Percentiles rank a stretch among this genome's conserved stretches.
phyloP scores from a whole-genome alignment of 2,888 invertebrate species.

The Gari tellinella region DNA sequence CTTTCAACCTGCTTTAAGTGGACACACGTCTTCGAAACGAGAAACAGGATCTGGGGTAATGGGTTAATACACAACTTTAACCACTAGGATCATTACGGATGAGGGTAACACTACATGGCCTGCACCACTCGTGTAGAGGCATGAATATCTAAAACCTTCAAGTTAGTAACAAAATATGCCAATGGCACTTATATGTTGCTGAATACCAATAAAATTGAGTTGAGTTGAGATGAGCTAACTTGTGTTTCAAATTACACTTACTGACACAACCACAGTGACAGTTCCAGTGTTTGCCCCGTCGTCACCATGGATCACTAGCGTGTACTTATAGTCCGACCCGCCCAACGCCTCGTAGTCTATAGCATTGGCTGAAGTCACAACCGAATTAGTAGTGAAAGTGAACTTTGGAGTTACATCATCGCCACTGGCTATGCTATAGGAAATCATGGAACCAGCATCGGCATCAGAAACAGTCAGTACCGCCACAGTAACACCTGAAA shows the following conservation, averaged over 20 bases:
- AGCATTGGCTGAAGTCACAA: slow-evolving; percentile 54
- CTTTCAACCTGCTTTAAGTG: no score
- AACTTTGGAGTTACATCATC: slow-evolving; percentile 60
- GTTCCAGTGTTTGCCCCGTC: slow-evolving; percentile 55
- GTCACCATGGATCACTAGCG: slow-evolving; percentile 54
- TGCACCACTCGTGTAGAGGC: no score
- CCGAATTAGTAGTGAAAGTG: slow-evolving; percentile 22
- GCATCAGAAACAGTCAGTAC: slow-evolving; percentile 67
- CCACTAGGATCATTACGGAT: no score
- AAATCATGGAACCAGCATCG: slow-evolving; percentile 57
- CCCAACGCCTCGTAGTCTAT: slow-evolving; percentile 70
- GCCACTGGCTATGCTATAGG: slow-evolving; percentile 51
- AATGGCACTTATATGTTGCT: no score
- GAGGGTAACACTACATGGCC: no score
- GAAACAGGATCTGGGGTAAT: no score
- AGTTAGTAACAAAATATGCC: no score
- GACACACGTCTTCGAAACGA: no score
- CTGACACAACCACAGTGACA: slow-evolving; percentile 54
- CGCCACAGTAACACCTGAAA: slow-evolving; percentile 52
- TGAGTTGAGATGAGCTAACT: no score
- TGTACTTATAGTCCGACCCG: slow-evolving; percentile 55
- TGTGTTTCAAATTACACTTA: slow-evolving; percentile 10
- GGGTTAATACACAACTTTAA: no score
- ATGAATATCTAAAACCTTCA: no score
- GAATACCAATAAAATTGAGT: no score